Conservation (phyloP, 37 sponge, comb jelly and placozoan species). For the Petrosia ficiformis region DNA sequence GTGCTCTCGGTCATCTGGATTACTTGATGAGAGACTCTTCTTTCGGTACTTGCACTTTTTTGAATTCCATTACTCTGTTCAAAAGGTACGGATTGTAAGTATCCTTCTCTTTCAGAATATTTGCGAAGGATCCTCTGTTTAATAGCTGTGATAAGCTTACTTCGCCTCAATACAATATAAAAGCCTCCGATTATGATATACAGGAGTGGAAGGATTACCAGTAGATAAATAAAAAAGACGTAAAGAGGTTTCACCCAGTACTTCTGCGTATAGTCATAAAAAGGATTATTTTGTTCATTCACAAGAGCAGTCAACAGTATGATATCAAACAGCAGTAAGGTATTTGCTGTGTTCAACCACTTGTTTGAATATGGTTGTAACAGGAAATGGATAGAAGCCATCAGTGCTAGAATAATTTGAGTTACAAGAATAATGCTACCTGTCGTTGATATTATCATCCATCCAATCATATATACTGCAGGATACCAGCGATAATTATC, state of each 20-base stretch:
- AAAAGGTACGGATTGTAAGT: too few relatives aligned
- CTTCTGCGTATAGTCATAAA: background rate
- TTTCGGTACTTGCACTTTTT: too few relatives aligned
- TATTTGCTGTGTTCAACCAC: background rate
- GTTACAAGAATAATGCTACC: background rate
- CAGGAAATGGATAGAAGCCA: background rate
- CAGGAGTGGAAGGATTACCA: background rate
- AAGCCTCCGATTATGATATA: background rate
- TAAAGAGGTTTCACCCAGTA: background rate
- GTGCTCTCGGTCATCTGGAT: background rate
- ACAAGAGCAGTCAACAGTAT: background rate
- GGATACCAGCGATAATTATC: slow-evolving; percentile 7
- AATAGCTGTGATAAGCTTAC: background rate
- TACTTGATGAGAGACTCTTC: too few relatives aligned
- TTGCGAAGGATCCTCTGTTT: background rate
- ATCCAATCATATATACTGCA: background rate
- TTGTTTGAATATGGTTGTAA: slow-evolving; percentile 5
- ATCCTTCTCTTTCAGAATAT: background rate
- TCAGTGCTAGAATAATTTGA: background rate
- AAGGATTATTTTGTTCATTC: slow-evolving; percentile 2
- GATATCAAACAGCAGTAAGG: background rate
- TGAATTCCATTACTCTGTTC: too few relatives aligned
- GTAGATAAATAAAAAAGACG: background rate
- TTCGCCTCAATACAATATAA: background rate
- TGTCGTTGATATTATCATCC: background rate